Base-by-base conservation (phyloP, 2,888 invertebrate genomes). In the Altica lythri region DNA sequence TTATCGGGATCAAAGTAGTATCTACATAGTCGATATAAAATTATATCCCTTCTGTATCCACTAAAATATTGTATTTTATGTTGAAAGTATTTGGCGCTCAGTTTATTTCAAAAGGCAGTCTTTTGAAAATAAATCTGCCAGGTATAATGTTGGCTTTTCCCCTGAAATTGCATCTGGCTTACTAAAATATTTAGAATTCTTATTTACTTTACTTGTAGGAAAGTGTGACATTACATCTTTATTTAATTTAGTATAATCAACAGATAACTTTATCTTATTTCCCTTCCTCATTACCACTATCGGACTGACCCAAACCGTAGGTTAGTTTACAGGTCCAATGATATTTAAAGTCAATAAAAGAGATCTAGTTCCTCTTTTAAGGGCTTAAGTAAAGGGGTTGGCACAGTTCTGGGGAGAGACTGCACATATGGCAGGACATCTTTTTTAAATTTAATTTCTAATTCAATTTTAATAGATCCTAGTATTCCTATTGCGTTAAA, bases 21-120 rank as follows among this genome's bases (percentile, higher is more conserved):
- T 9, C 49, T 29, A 25, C 13, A 22, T 17, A 51, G 50, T 32
- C 44, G 6, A 35, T 17, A 16, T 1, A 57, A 70, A 72, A 57
- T 73, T 72, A 1, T 61, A 55, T 47, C 1, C 53, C 53, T 4
- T 62, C 51, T 37, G 59, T 38, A n/a, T 51, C 43, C 1, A 35
- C 4, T 27, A 56, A 37, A n/a, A 53, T 53, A 17, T n/a, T n/a
- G n/a, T n/a, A n/a, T n/a, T 56, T 59, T 9, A 16, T 8, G 16
- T 25, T 10, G 47, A 43, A 58, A 60, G 38, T 58, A 55, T 38
- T 60, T 2, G 53, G 57, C 3, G 57, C 57, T 29, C 54, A 60
- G 1, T 46, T 30, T 9, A 59, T 59, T n/a, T 57, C 57, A 48
- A 57, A 54, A 1, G 55, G 54, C 8, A 60, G 16, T n/a, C 54